Evolutionary conservation across 1,140 invertebrate genomes (phyloP).

Genomic region (Protaetia brevitarsis): DNA sequence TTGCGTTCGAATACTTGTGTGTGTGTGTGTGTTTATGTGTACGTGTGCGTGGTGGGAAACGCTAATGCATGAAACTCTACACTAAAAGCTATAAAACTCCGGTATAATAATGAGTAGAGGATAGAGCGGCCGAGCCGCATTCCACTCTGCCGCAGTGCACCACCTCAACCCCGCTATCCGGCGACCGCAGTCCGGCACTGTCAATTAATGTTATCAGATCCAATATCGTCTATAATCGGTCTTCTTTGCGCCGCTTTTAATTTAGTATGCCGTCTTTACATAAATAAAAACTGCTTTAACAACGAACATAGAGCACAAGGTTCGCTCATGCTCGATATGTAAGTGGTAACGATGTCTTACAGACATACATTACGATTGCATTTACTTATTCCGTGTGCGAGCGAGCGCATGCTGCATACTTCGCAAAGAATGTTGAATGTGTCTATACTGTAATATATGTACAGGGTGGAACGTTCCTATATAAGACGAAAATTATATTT

Average conservation of each 20-base stretch:
- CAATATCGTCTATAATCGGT: constrained; percentile 35
- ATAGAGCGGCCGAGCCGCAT: constrained; percentile 20
- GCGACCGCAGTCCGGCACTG: constrained; percentile 30
- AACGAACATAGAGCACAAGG: constrained; percentile 19
- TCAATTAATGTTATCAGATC: constrained; percentile 38
- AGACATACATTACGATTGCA: no score
- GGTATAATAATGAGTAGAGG: constrained; percentile 23
- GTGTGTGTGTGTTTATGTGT: not conserved
- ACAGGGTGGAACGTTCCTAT: no score
- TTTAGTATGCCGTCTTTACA: constrained; percentile 29
- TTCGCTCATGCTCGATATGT: constrained; percentile 17
- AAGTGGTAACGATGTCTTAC: no score
- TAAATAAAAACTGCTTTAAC: constrained; percentile 22
- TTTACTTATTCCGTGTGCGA: no score
- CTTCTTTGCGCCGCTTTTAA: constrained; percentile 36
- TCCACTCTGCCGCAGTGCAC: constrained; percentile 20
- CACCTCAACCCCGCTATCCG: constrained; percentile 24
- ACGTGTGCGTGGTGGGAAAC: constrained; percentile 19
- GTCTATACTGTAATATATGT: no score
- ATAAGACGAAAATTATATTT: no score
- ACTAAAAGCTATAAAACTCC: constrained; percentile 23
- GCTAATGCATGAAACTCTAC: constrained; percentile 20
- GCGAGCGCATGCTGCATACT: no score
- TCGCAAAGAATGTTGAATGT: no score
- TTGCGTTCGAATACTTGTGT: no score